Percentiles rank a stretch among this genome's conserved stretches.
phyloP scores from a whole-genome alignment of 2,113 vertebrate genomes.

The Turdus rufiventris region DNA sequence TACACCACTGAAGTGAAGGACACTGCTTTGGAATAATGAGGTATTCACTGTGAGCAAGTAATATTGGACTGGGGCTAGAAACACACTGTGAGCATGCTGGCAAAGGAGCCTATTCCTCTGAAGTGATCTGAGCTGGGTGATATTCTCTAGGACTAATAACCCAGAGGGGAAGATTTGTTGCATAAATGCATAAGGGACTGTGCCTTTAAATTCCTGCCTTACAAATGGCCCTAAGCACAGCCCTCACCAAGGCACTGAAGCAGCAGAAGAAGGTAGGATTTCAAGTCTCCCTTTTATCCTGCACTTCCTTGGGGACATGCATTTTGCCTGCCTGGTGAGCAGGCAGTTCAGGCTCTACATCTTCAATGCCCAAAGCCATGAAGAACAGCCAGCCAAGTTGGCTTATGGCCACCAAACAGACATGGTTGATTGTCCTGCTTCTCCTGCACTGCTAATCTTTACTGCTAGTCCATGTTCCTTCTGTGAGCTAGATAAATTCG shows the following conservation, averaged over 20 bases:
- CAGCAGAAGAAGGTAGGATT: not conserved
- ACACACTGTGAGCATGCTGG: not conserved
- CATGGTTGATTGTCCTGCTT: not conserved
- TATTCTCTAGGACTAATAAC: not conserved
- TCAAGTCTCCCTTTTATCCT: not conserved
- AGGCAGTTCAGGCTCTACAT: not conserved
- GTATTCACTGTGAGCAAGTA: not conserved
- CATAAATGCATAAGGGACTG: not conserved
- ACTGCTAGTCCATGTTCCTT: not conserved
- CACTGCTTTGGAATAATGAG: constrained; percentile 15
- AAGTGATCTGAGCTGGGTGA: not conserved
- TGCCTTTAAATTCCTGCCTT: not conserved
- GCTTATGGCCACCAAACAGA: not conserved
- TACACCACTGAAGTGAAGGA: not conserved
- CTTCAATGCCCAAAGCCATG: not conserved
- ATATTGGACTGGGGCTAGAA: not conserved
- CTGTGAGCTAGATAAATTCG: not conserved
- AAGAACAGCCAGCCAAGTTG: not conserved
- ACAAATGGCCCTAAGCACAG: not conserved
- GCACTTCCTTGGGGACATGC: not conserved
- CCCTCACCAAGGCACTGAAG: not conserved
- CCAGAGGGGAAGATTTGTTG: not conserved
- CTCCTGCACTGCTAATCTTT: not conserved
- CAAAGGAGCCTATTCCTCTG: not conserved
- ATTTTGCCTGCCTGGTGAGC: not conserved